A percentile compares a stretch with the other conserved stretches of the same genome.
phyloP scores from a whole-genome alignment of 2,113 vertebrate genomes.

The Hydropotes inermis region DNA sequence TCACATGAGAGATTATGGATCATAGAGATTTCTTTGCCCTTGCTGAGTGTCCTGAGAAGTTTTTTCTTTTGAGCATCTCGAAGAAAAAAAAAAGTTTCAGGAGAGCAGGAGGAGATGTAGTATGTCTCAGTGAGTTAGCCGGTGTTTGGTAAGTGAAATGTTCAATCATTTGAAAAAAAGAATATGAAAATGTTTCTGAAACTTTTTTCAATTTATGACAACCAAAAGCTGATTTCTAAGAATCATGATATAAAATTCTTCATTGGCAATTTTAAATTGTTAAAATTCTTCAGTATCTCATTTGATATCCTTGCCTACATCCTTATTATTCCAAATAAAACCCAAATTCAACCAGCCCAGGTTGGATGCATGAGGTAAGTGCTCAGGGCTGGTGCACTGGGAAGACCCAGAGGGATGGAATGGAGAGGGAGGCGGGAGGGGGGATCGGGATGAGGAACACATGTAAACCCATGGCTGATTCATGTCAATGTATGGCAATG shows the following conservation, averaged over 20 bases:
- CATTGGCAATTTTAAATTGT: neutral
- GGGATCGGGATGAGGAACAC: too few relatives aligned
- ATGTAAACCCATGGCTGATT: too few relatives aligned
- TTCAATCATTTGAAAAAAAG: neutral
- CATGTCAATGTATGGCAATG: too few relatives aligned
- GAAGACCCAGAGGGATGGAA: too few relatives aligned
- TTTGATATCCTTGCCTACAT: neutral
- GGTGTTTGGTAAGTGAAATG: neutral
- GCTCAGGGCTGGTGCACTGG: too few relatives aligned
- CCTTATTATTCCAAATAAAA: neutral
- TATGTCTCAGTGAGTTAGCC: neutral
- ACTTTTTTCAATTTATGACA: neutral
- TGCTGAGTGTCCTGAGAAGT: neutral
- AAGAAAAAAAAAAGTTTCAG: neutral
- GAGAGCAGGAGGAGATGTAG: neutral
- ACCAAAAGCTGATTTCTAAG: neutral
- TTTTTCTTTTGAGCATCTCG: neutral
- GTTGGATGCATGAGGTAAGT: too few relatives aligned
- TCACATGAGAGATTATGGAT: neutral
- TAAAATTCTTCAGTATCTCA: neutral
- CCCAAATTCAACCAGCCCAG: neutral
- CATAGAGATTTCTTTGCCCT: neutral
- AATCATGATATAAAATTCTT: neutral
- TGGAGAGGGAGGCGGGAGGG: too few relatives aligned
- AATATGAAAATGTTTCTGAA: neutral